phyloP scores from a whole-genome alignment of 2,888 invertebrate genomes.

The Corbicula japonica region DNA sequence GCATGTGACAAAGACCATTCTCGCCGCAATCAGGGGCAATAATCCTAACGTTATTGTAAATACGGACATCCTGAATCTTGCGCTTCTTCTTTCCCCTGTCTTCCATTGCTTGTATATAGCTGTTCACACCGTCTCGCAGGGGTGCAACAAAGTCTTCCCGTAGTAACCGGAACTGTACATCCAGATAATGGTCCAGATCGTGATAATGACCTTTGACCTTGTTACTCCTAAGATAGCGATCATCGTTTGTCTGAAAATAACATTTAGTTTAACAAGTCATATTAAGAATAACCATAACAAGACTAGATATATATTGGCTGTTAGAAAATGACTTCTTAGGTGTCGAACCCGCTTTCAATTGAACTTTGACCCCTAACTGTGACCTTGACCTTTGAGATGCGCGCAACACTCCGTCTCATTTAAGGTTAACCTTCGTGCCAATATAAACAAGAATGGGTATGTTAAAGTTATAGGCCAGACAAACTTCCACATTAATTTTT shows the following conservation, averaged over 20 bases:
- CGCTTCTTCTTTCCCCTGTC: conserved; percentile 32
- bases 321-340: no score
- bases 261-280: no score
- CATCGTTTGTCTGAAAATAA: conserved; percentile 40
- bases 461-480: no score
- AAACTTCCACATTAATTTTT: no score
- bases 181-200: conserved; percentile 91
- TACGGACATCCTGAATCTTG: conserved; percentile 58
- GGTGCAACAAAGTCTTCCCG: conserved; percentile 94
- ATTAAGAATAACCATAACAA: no score
- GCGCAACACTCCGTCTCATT: no score
- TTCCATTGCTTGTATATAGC: conserved; percentile 86
- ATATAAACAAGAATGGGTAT: no score
- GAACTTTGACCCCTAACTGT: no score
- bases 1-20: conserved; percentile 55
- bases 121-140: conserved; percentile 90
- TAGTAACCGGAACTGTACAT: conserved; percentile 92
- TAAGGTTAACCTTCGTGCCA: no score
- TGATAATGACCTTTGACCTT: conserved; percentile 90
- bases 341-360: no score
- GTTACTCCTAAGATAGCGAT: conserved; percentile 88
- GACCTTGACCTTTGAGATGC: no score
- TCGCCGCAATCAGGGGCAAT: conserved; percentile 50
- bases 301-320: no score
- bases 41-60: conserved; percentile 61